Base-by-base conservation (phyloP, 2,797 vertebrate species). In the Heteromormyrus szaboi region DNA sequence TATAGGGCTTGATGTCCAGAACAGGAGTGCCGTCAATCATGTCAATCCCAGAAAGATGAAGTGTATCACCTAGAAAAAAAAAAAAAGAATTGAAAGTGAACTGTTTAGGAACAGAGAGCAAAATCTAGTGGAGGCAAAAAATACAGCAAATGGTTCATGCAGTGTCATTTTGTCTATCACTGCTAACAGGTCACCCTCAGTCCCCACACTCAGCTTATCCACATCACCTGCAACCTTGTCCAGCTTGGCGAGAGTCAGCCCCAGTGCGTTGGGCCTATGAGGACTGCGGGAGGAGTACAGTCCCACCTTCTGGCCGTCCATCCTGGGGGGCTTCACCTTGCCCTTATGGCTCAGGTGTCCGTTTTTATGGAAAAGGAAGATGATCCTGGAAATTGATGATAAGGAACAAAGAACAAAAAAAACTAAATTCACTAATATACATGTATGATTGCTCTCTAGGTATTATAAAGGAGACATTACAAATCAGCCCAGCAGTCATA, bases 301-400 rank as follows among this genome's bases (percentile, higher is more conserved):
- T 0, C 97, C 97, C 2, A 96, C 96, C 91, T 95, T 97, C 88
- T 93, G 92, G 9, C 97, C 97, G 2, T 98, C 95, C 79, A 98
- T 95, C 83, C 97, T 92, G 0, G 97, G 97, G 33, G 97, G 97
- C 89, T 96, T 97, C 87, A 98, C 97, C 94, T 98, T 98, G 76
- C 97, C 96, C 94, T 97, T 98, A 90, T 90, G 96, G 90, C 93
- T 97, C 91, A 96, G 93, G 91, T 96, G 97, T 0, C 97, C 97
- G 7, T 98, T 98, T 94, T 97, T 97, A 91, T 98, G 97, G 93
- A 98, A 98, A 89, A 98, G 92, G 93, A 98, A 98, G 89, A 98
- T 95, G 62, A 98, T 94, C 97, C 97, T 98, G 95, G 29, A 17
- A 81, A 86, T 4, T 12, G 12, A 51, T 11, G 84, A 87, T 19